Evolutionary conservation across 2,888 invertebrate species (phyloP).

Genomic region (Melinopterus prodromus): DNA sequence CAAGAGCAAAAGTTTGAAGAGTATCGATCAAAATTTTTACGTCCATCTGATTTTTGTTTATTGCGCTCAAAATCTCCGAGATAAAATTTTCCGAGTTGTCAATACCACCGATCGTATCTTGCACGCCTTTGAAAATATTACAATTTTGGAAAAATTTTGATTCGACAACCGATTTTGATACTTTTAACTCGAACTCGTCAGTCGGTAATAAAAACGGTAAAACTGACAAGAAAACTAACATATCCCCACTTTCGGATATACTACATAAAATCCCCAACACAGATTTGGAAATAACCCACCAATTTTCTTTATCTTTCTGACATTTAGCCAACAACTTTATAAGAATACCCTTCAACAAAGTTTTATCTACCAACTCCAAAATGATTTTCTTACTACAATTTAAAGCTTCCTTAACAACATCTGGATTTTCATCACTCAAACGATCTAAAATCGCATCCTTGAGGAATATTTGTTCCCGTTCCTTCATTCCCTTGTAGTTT

Average conservation of each 20-base stretch:
- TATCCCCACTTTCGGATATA: slow-evolving; percentile 60
- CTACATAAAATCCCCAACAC: slow-evolving; percentile 46
- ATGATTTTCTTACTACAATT: slow-evolving; percentile 44
- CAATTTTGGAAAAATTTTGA: slow-evolving; percentile 59
- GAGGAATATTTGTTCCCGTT: slow-evolving; percentile 68
- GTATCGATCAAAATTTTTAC: slow-evolving; percentile 42
- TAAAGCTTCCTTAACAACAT: slow-evolving; percentile 68
- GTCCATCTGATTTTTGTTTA: slow-evolving; percentile 35
- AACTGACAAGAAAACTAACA: slow-evolving; percentile 66
- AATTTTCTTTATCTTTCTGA: slow-evolving; percentile 52
- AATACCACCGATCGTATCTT: slow-evolving; percentile 28
- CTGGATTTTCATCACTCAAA: slow-evolving; percentile 71
- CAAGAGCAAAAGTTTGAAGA: slow-evolving; percentile 41
- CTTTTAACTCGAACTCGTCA: slow-evolving; percentile 57
- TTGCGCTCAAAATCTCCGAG: slow-evolving; percentile 41
- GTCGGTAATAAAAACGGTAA: slow-evolving; percentile 71
- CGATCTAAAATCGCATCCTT: slow-evolving; percentile 71
- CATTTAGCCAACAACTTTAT: slow-evolving; percentile 64
- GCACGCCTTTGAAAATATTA: slow-evolving; percentile 24
- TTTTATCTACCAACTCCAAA: slow-evolving; percentile 41
- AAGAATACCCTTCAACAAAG: slow-evolving; percentile 62
- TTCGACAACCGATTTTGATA: slow-evolving; percentile 60
- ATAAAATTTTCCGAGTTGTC: slow-evolving; percentile 41
- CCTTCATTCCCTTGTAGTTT: slow-evolving; percentile 62
- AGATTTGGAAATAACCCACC: slow-evolving; percentile 56